Evolutionary conservation across 1,140 invertebrate genomes (phyloP).

Genomic region (Scaptomyza hsui): DNA sequence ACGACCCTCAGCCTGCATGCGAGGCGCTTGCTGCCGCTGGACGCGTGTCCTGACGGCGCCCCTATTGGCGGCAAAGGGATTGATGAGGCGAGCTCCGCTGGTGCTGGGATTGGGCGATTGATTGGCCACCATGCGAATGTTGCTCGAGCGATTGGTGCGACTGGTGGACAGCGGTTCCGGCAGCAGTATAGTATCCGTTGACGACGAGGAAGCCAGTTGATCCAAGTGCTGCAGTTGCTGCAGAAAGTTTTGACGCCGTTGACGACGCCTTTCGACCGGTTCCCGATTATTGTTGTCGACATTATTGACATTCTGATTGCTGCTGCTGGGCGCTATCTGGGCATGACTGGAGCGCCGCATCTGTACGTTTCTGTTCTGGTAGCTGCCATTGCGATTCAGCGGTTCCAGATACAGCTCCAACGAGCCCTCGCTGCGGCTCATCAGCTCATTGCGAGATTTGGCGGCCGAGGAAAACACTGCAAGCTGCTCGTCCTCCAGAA

Average conservation of each 20-base stretch:
- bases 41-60: conserved; percentile 3
- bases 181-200: conserved; percentile 18
- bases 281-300: conserved; percentile 5
- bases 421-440: conserved; percentile 42
- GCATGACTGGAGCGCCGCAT: not conserved
- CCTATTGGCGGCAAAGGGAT: conserved; percentile 3
- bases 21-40: conserved; percentile 18
- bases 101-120: conserved; percentile 2
- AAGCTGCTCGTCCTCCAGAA: conserved; percentile 70
- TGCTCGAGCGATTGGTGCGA: conserved; percentile 6
- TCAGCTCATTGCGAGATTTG: conserved; percentile 54
- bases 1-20: conserved; percentile 21
- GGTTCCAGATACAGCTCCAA: conserved; percentile 55
- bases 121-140: conserved; percentile 10
- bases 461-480: conserved; percentile 54
- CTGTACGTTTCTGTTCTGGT: conserved; percentile 10
- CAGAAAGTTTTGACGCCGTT: conserved; percentile 13
- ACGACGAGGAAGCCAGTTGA: not conserved
- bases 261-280: conserved; percentile 16
- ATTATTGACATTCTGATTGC: not conserved
- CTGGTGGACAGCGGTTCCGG: conserved; percentile 30
- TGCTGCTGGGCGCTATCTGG: conserved; percentile 1
- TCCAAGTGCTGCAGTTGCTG: conserved; percentile 1
- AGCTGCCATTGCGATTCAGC: conserved; percentile 68
- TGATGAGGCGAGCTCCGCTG: conserved; percentile 18